Conservation (phyloP, 2,113 vertebrate species). For the Sitta europaea region DNA sequence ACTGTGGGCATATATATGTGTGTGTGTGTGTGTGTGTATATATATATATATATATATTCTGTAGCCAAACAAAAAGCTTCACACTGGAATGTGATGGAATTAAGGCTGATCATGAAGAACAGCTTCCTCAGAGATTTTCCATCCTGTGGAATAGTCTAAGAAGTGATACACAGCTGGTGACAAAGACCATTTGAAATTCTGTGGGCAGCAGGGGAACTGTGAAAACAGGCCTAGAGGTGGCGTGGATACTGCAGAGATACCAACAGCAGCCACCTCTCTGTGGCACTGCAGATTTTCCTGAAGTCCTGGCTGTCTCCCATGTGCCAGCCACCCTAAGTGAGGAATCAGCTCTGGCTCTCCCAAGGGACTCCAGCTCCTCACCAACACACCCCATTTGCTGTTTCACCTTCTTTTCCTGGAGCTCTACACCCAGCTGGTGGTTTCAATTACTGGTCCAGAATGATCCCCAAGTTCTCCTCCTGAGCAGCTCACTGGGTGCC, state of each 20-base stretch:
- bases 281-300: background rate
- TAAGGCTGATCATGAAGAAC: background rate
- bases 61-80: background rate
- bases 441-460: background rate
- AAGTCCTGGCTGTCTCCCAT: background rate
- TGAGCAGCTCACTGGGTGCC: background rate
- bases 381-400: background rate
- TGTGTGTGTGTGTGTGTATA: too few relatives aligned
- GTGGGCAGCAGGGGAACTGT: background rate
- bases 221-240: background rate
- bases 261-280: background rate
- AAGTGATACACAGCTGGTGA: background rate
- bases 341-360: background rate
- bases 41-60: background rate
- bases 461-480: background rate
- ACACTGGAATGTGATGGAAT: background rate
- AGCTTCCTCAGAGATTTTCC: slow-evolving; percentile 7
- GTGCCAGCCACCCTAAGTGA: background rate
- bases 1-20: background rate
- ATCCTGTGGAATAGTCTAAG: background rate
- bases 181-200: background rate
- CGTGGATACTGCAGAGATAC: background rate
- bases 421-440: background rate
- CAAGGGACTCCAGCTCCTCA: background rate
- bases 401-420: background rate